Conservation (phyloP, 23 tunicate species). For the Trididemnum nubilum region DNA sequence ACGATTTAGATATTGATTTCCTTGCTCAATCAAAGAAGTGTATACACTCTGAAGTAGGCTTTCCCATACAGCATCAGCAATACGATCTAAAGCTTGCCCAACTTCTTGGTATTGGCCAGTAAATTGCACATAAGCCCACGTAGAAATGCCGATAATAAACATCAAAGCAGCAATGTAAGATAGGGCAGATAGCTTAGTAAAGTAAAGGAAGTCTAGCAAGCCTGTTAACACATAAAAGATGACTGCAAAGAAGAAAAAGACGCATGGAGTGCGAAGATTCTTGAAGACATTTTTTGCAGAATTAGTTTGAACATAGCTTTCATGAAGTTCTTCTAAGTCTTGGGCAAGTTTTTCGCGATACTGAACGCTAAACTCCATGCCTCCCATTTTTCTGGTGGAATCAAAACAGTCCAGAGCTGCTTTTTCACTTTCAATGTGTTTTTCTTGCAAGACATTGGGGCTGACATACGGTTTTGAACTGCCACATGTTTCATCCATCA, state of each 20-base stretch:
- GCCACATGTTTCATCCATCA: constrained; percentile 86
- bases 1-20: not conserved
- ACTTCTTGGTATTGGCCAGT: constrained; percentile 64
- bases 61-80: constrained; percentile 58
- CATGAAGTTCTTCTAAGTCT: constrained; percentile 53
- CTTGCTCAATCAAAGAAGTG: constrained; percentile 9
- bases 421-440: constrained; percentile 47
- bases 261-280: constrained; percentile 65
- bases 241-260: constrained; percentile 50
- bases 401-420: constrained; percentile 54
- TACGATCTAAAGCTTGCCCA: constrained; percentile 47
- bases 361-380: constrained; percentile 65
- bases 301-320: constrained; percentile 49
- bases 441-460: constrained; percentile 53
- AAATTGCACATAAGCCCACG: constrained; percentile 66
- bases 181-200: constrained; percentile 45
- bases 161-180: constrained; percentile 35
- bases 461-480: constrained; percentile 56
- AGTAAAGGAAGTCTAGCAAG: constrained; percentile 57
- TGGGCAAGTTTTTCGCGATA: constrained; percentile 52
- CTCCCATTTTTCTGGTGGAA: constrained; percentile 80
- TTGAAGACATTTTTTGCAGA: constrained; percentile 78
- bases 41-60: not conserved
- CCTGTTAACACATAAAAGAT: constrained; percentile 61
- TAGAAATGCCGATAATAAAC: constrained; percentile 34